Conservation (phyloP, 2,888 invertebrate species). For the Crepidodera aurea region DNA sequence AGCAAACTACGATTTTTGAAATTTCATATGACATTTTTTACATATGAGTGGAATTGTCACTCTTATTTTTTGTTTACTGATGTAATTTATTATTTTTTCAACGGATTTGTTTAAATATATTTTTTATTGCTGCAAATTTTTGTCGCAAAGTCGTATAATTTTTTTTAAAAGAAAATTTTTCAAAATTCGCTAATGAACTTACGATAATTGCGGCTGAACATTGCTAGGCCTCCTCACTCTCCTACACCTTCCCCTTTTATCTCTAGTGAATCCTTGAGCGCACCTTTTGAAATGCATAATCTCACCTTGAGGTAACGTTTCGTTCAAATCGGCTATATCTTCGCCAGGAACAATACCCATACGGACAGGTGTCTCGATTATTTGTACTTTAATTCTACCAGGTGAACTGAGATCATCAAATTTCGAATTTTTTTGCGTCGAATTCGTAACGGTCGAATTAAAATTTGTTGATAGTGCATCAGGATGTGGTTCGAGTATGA, state of each 20-base stretch:
- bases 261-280: conserved; percentile 54
- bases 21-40: too few relatives aligned
- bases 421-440: conserved; percentile 14
- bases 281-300: conserved; percentile 52
- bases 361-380: conserved; percentile 38
- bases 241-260: conserved; percentile 59
- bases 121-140: too few relatives aligned
- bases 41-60: too few relatives aligned
- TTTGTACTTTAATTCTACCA: conserved; percentile 53
- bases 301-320: conserved; percentile 47
- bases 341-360: conserved; percentile 40
- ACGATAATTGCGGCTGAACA: conserved; percentile 42
- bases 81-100: too few relatives aligned
- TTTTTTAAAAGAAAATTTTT: too few relatives aligned
- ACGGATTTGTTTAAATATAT: too few relatives aligned
- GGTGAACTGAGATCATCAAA: conserved; percentile 37
- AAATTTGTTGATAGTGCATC: not conserved
- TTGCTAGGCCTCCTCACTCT: conserved; percentile 52
- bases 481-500: not conserved
- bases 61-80: too few relatives aligned
- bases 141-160: too few relatives aligned
- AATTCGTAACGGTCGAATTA: not conserved
- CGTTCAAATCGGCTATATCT: conserved; percentile 28
- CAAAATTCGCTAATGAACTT: conserved; percentile 17
- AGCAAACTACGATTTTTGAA: too few relatives aligned